A percentile compares a stretch with the other conserved stretches of the same genome.
Conservation (phyloP, 1,140 invertebrate genomes). For the Philotrypesis tridentata region DNA sequence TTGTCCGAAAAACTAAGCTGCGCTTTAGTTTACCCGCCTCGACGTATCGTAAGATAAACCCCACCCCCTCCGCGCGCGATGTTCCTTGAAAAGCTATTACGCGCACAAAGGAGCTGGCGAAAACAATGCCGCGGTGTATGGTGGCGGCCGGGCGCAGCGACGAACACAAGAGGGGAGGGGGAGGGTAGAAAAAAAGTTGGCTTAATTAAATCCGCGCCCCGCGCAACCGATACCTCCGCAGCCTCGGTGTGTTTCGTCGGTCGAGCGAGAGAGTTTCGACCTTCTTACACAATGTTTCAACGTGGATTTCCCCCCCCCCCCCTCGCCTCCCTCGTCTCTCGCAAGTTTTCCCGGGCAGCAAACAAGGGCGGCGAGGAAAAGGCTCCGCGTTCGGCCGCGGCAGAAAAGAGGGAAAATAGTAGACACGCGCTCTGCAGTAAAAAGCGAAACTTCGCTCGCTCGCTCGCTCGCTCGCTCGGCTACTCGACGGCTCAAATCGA, state of each 20-base stretch:
- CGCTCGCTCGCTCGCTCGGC: too few species aligned
- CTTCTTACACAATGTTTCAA: constrained; percentile 20
- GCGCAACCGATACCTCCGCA: too few species aligned
- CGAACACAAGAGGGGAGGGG: not conserved
- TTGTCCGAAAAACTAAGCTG: not conserved
- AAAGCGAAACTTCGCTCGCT: constrained; percentile 15
- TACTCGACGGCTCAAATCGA: constrained; percentile 25
- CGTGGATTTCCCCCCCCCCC: not conserved
- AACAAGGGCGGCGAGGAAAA: constrained; percentile 4
- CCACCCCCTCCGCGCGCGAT: not conserved
- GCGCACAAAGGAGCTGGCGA: constrained; percentile 5
- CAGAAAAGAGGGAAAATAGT: too few species aligned
- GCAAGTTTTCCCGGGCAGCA: not conserved
- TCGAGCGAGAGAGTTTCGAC: not conserved
- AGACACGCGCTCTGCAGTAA: not conserved
- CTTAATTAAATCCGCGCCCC: constrained; percentile 35
- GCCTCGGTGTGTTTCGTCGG: too few species aligned
- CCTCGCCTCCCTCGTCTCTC: not conserved
- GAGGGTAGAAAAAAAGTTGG: not conserved
- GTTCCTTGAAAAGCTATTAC: constrained; percentile 3
- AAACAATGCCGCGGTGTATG: not conserved
- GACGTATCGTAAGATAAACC: constrained; percentile 26
- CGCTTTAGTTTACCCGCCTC: not conserved
- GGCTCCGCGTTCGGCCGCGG: too few species aligned
- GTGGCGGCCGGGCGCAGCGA: not conserved